Conservation (phyloP, 2,888 invertebrate genomes). For the Hyposoter dolosus region DNA sequence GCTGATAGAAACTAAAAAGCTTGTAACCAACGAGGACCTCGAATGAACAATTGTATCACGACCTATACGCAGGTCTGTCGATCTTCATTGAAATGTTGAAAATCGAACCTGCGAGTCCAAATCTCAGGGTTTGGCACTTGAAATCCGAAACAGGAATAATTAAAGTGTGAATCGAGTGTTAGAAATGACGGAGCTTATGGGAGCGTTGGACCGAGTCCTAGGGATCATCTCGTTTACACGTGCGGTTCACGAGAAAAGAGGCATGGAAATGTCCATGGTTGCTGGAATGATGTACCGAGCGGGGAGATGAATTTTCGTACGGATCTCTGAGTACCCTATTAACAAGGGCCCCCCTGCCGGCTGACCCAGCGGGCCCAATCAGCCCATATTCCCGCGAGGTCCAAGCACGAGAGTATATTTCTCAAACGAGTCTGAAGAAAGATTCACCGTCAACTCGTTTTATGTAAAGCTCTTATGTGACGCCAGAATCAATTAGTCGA, state of each 20-base stretch:
- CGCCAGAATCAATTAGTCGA: slow-evolving; percentile 80
- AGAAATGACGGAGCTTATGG: slow-evolving; percentile 37
- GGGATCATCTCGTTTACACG: slow-evolving; percentile 52
- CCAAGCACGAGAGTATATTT: slow-evolving; percentile 68
- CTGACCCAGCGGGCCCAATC: slow-evolving; percentile 77
- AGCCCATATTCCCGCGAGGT: slow-evolving; percentile 69
- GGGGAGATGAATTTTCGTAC: slow-evolving; percentile 71
- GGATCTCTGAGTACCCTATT: slow-evolving; percentile 78
- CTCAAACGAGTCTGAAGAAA: slow-evolving; percentile 55
- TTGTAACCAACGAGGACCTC: not conserved
- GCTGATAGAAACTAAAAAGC: not conserved
- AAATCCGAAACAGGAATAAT: not conserved
- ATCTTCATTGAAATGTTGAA: too few relatives aligned
- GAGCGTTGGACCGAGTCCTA: slow-evolving; percentile 18
- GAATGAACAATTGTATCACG: too few relatives aligned
- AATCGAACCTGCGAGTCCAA: too few relatives aligned
- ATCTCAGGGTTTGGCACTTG: too few relatives aligned
- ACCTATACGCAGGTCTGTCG: too few relatives aligned
- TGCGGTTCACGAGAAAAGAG: slow-evolving; percentile 47
- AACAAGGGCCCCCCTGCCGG: slow-evolving; percentile 79
- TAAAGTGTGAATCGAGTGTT: slow-evolving; percentile 60
- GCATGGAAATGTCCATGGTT: slow-evolving; percentile 30
- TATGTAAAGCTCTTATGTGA: slow-evolving; percentile 78
- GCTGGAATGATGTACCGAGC: slow-evolving; percentile 56
- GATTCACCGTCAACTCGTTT: slow-evolving; percentile 76